A percentile compares a stretch with the other conserved stretches of the same genome.
Evolutionary conservation across 2,797 vertebrate species (phyloP).

Genomic region (Graptemys geographica): DNA sequence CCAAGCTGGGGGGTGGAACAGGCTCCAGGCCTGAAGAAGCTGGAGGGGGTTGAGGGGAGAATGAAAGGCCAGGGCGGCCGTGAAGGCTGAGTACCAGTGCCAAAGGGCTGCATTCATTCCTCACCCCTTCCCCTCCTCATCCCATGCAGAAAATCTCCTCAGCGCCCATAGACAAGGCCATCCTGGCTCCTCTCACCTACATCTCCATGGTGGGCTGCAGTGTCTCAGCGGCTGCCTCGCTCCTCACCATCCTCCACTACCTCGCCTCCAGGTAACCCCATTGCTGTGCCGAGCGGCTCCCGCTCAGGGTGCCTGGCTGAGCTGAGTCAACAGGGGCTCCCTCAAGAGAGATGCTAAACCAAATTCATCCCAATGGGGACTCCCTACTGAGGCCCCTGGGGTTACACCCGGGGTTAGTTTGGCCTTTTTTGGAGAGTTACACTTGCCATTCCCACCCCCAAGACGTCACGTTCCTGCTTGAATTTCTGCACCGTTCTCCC

Average conservation of each 20-base stretch:
- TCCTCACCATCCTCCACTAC: conserved; percentile 55
- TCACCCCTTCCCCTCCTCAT: not conserved
- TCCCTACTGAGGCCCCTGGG: not conserved
- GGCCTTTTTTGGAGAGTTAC: not conserved
- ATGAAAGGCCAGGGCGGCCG: not conserved
- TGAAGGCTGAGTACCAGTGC: not conserved
- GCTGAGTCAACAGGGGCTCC: not conserved
- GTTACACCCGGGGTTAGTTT: too few species aligned
- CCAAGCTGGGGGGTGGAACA: not conserved
- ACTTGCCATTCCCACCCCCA: not conserved
- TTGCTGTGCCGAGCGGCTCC: not conserved
- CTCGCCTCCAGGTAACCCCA: conserved; percentile 54
- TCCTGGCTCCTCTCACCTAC: conserved; percentile 55
- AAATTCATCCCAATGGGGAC: not conserved
- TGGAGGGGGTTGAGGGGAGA: not conserved
- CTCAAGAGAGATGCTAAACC: not conserved
- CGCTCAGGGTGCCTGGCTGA: not conserved
- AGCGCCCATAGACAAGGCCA: not conserved
- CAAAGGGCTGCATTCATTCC: not conserved
- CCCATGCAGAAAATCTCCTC: conserved; percentile 24
- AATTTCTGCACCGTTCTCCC: not conserved
- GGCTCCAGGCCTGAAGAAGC: not conserved
- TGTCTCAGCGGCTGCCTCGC: conserved; percentile 48
- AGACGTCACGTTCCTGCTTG: not conserved
- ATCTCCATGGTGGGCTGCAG: conserved; percentile 72